Evolutionary conservation across 2,797 vertebrate species (phyloP).

Genomic region (Rhincodon typus): DNA sequence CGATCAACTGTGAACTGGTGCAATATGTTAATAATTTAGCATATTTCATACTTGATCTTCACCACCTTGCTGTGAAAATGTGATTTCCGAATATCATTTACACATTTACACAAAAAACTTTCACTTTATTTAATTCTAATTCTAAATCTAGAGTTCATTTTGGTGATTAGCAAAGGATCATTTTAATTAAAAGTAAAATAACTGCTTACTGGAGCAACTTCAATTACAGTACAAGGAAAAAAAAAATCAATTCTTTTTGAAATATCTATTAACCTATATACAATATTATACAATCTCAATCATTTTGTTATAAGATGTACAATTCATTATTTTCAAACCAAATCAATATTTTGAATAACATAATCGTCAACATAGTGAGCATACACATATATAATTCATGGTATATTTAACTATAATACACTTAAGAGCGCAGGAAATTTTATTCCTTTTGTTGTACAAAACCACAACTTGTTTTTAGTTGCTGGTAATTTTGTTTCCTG

Average conservation of each 20-base stretch:
- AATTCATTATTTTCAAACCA: slow-evolving; percentile 24
- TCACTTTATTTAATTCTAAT: slow-evolving; percentile 21
- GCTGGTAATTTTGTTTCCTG: background rate
- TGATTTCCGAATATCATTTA: slow-evolving; percentile 26
- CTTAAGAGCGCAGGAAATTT: background rate
- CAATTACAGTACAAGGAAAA: background rate
- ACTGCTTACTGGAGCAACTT: background rate
- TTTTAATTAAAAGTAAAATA: slow-evolving; percentile 28
- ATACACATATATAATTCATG: slow-evolving; percentile 2
- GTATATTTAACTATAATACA: background rate
- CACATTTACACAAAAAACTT: slow-evolving; percentile 11
- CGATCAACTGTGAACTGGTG: slow-evolving; percentile 2
- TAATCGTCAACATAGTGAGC: background rate
- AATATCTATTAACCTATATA: slow-evolving; percentile 9
- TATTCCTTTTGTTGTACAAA: background rate
- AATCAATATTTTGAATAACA: background rate
- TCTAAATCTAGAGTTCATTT: slow-evolving; percentile 14
- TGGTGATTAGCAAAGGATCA: background rate
- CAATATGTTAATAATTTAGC: background rate
- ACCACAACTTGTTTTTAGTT: background rate
- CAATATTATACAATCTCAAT: slow-evolving; percentile 7
- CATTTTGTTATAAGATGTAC: slow-evolving; percentile 28
- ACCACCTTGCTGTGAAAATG: slow-evolving; percentile 16
- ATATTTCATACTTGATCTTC: background rate
- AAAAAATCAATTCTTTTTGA: background rate